Conservation (phyloP, 1,140 invertebrate species). For the Paraescarpia echinospica region DNA sequence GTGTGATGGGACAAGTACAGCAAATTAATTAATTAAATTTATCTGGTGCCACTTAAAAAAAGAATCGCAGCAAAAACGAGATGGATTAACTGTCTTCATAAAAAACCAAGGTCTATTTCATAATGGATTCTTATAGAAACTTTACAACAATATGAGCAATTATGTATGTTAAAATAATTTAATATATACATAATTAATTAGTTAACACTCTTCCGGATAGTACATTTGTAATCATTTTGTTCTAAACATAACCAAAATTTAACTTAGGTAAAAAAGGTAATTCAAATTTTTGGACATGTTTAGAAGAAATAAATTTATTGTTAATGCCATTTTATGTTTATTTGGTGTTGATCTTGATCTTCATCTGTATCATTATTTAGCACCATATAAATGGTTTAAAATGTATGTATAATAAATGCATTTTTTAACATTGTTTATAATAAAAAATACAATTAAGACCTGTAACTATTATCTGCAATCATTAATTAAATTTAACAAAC, state of each 20-base stretch:
- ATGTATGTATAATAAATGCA: neutral
- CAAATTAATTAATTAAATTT: neutral
- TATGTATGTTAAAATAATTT: neutral
- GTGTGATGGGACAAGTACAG: no score
- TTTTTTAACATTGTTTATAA: neutral
- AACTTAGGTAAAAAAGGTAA: no score
- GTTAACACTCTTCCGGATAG: no score
- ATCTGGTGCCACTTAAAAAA: neutral
- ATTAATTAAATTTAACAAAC: neutral
- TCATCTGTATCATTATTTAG: neutral
- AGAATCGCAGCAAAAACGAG: neutral
- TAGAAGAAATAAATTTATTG: neutral
- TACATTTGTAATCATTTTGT: no score
- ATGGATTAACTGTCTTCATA: neutral
- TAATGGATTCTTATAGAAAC: neutral
- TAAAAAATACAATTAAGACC: neutral
- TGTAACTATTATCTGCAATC: neutral
- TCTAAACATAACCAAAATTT: no score
- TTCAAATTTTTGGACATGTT: no score
- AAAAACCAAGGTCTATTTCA: neutral
- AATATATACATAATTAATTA: neutral
- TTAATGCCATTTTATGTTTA: neutral
- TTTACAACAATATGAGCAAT: neutral
- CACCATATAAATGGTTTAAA: no score
- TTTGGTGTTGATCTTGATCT: neutral